These are phyloP conservation scores for Chitala chitala DNA, from an alignment of 2,113 vertebrate species.

Conservation along the genomic window DNA sequence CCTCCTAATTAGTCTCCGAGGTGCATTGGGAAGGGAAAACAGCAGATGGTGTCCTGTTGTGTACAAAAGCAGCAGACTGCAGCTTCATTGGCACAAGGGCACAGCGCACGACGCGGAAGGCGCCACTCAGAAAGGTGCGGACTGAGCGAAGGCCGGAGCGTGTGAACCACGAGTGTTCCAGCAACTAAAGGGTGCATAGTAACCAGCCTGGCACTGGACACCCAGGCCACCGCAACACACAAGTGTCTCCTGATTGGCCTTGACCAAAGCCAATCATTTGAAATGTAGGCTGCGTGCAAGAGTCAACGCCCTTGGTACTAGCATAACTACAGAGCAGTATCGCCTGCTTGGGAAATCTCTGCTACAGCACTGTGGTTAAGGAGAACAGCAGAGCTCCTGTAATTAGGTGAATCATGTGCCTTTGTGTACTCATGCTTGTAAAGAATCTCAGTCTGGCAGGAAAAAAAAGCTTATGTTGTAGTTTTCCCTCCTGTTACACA, in stretches of 20 bases:
- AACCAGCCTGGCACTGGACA: not conserved
- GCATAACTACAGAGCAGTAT: too few relatives aligned
- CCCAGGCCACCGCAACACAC: not conserved
- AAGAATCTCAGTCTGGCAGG: too few relatives aligned
- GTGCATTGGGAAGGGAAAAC: conserved; percentile 13
- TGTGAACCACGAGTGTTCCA: not conserved
- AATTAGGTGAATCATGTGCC: too few relatives aligned
- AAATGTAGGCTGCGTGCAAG: too few relatives aligned
- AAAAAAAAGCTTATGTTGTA: too few relatives aligned
- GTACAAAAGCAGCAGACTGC: conserved; percentile 14
- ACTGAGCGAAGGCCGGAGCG: not conserved
- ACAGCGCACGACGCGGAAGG: not conserved
- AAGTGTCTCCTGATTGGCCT: not conserved
- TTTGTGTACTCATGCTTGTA: too few relatives aligned
- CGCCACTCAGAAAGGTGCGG: not conserved
- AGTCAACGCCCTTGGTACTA: too few relatives aligned
- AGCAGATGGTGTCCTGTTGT: conserved; percentile 19
- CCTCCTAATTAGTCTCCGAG: conserved; percentile 16
- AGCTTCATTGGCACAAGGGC: not conserved
- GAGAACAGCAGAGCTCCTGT: too few relatives aligned
- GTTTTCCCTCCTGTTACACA: too few relatives aligned
- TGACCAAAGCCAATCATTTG: not conserved
- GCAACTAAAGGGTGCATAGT: not conserved
- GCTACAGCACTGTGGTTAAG: too few relatives aligned
- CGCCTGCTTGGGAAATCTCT: too few relatives aligned